These are phyloP conservation scores for Burhinus bistriatus DNA, from an alignment of 2,113 vertebrate species.

Conservation along the genomic window DNA sequence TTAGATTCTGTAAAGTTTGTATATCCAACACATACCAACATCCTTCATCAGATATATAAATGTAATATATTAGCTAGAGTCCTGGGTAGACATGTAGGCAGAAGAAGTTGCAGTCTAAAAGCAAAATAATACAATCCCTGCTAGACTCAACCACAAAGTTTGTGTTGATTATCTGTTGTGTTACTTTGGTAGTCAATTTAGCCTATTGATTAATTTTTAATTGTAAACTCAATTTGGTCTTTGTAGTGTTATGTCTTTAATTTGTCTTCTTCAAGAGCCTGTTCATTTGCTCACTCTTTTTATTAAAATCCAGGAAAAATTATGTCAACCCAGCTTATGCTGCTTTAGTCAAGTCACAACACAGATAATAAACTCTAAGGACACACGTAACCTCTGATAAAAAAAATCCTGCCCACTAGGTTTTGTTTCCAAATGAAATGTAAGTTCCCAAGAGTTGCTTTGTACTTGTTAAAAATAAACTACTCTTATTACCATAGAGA, in stretches of 20 bases:
- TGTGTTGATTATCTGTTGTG: not conserved
- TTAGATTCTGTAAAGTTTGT: not conserved
- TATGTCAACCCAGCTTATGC: not conserved
- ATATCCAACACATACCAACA: not conserved
- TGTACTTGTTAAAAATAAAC: not conserved
- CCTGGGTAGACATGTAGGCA: not conserved
- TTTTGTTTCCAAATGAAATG: not conserved
- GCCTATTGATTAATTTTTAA: not conserved
- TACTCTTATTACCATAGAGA: not conserved
- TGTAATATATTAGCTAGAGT: not conserved
- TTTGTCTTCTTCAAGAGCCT: not conserved
- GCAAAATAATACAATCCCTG: not conserved
- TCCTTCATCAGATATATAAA: not conserved
- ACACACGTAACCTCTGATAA: not conserved
- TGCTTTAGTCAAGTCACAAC: not conserved
- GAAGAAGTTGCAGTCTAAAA: not conserved
- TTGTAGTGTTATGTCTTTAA: not conserved
- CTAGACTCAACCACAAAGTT: not conserved
- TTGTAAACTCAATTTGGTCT: not conserved
- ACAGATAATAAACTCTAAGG: not conserved
- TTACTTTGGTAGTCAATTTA: not conserved
- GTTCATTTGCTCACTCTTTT: not conserved
- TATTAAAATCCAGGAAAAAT: not conserved
- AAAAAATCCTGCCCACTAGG: not conserved
- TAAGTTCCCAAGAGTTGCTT: not conserved